Evolutionary conservation across 2,113 vertebrate species (phyloP), one percentile per base, ranked within the genome.

Genomic region (Nerophis ophidion): DNA sequence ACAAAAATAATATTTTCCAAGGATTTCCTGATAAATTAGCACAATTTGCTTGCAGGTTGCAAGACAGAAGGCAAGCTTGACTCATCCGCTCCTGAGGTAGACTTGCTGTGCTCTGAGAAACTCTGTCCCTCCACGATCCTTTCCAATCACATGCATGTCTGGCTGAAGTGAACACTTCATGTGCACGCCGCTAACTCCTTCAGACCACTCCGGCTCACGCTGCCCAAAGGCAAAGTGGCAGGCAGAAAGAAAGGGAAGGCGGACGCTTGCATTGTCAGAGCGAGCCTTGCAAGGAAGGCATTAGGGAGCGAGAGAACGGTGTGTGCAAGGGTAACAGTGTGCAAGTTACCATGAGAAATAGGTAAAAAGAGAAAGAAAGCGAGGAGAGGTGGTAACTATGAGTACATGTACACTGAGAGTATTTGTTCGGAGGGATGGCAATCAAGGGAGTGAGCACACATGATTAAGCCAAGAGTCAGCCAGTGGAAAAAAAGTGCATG

Each of bases 161-260:
- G 63, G 66, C 48, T 70, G 68, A 76, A 75, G 81, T 75, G 74
- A 84, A 76, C 75, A 67, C 81, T 82, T 89, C 78, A 80, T 77
- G 79, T 70, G 80, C 78, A 68, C 63, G 72, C 65, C 54, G 61
- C 83, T 86, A 88, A 87, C 81, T 81, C 75, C 76, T 89, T 89
- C 78, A 83, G 86, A 86, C 72, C 81, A 79, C 77, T 82, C 57
- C n/a, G 46, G 64, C 75, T 85, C 79, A 66, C n/a, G 33, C 68
- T 76, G 81, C 86, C 85, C 80, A 70, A 70, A 81, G 86, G 85
- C 84, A 78, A 82, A 83, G 84, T 81, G 84, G 76, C 81, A 76
- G 72, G 72, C 71, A 70, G 63, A 48, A 63, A 63, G 63, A 57
- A 61, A 38, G 49, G 33, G 19, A 42, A 65, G 40, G 13, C n/a